Conservation (phyloP, 2,888 invertebrate species). For the Drosophila phalerata region DNA sequence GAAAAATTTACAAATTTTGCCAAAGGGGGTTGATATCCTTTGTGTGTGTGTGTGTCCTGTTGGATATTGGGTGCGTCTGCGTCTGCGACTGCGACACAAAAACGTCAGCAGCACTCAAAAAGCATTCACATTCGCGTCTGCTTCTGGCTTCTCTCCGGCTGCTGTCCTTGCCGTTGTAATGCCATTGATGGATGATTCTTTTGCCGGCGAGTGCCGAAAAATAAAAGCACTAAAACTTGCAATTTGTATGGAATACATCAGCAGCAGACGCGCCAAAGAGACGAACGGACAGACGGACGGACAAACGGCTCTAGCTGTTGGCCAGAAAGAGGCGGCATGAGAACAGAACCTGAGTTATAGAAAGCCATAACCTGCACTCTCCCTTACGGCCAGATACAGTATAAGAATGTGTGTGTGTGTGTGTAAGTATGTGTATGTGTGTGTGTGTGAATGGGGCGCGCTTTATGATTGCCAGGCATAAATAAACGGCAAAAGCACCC, state of each 20-base stretch:
- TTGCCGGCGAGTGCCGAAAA: slow-evolving; percentile 62
- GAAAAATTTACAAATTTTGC: slow-evolving; percentile 66
- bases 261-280: slow-evolving; percentile 48
- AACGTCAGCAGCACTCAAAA: slow-evolving; percentile 81
- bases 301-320: slow-evolving; percentile 23
- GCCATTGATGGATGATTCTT: slow-evolving; percentile 83
- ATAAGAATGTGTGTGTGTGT: slow-evolving; percentile 9
- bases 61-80: slow-evolving; percentile 42
- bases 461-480: slow-evolving; percentile 80
- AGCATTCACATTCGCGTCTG: slow-evolving; percentile 61
- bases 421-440: slow-evolving; percentile 14
- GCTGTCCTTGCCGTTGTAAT: slow-evolving; percentile 73
- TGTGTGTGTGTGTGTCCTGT: slow-evolving; percentile 29
- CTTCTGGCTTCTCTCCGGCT: slow-evolving; percentile 15
- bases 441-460: slow-evolving; percentile 55
- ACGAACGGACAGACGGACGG: neutral
- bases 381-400: slow-evolving; percentile 35
- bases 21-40: slow-evolving; percentile 41
- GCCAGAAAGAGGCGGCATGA: slow-evolving; percentile 71
- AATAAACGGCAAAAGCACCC: slow-evolving; percentile 79
- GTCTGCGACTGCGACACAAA: slow-evolving; percentile 78
- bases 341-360: slow-evolving; percentile 72
- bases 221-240: slow-evolving; percentile 79
- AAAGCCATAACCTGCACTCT: slow-evolving; percentile 80
- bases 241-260: slow-evolving; percentile 81